Conservation (phyloP, 92 coral and sea anemone genomes). For the Zoanthus gigantus region DNA sequence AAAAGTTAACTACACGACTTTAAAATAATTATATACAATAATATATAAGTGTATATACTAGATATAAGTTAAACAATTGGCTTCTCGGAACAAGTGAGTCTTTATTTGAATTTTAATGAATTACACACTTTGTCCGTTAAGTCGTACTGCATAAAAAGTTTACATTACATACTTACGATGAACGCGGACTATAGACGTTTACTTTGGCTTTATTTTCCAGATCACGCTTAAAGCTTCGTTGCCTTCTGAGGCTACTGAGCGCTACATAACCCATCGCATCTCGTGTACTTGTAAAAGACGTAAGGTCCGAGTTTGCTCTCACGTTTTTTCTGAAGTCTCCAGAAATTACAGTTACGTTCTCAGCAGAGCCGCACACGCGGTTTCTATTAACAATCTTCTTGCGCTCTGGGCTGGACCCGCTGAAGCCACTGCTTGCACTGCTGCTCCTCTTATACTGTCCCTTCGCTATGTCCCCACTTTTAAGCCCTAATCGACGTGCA, state of each 20-base stretch:
- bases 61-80: too few species aligned
- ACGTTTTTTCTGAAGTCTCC: conserved; percentile 82
- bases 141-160: too few species aligned
- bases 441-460: conserved; percentile 64
- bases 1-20: too few species aligned
- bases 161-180: conserved; percentile 3
- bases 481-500: conserved; percentile 80
- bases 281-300: conserved; percentile 74
- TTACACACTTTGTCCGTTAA: too few species aligned
- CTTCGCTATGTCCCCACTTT: conserved; percentile 81
- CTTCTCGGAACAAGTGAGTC: too few species aligned
- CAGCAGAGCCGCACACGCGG: conserved; percentile 68
- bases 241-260: conserved; percentile 86
- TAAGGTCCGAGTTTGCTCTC: conserved; percentile 65
- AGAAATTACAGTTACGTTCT: conserved; percentile 76
- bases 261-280: conserved; percentile 99
- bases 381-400: conserved; percentile 75
- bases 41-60: too few species aligned
- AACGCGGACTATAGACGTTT: conserved; percentile 51
- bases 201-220: conserved; percentile 69
- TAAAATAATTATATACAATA: too few species aligned
- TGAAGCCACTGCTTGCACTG: conserved; percentile 71
- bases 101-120: too few species aligned
- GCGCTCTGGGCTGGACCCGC: conserved; percentile 46
- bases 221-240: conserved; percentile 88